Evolutionary conservation across 2,888 invertebrate genomes (phyloP).

Genomic region (Drosophila anceps): DNA sequence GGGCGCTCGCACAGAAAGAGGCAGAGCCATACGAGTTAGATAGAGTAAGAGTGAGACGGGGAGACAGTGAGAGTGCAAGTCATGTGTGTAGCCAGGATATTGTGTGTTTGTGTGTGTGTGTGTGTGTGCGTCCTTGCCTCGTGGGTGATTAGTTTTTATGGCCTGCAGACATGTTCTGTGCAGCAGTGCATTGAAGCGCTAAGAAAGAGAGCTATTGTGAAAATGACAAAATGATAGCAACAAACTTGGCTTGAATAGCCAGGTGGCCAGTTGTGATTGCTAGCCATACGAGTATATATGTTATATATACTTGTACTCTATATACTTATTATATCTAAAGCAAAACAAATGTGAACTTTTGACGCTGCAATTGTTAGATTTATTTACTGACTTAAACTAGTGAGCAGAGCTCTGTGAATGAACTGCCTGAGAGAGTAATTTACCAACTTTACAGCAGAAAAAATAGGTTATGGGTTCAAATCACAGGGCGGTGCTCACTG

Average conservation of each 20-base stretch:
- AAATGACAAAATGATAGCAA: conserved; percentile 2
- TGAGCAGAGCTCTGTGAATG: background rate
- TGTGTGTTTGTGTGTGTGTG: conserved; percentile 18
- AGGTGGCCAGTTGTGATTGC: background rate
- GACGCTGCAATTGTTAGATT: background rate
- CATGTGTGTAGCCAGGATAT: conserved; percentile 9
- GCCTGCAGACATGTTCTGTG: conserved; percentile 23
- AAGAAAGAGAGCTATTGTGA: conserved; percentile 12
- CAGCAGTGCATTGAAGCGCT: conserved; percentile 14
- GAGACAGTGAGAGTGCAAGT: background rate
- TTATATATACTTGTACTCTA: background rate
- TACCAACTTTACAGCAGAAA: background rate
- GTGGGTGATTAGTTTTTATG: conserved; percentile 54
- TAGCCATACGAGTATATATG: background rate
- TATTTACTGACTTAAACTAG: background rate
- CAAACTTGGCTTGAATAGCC: conserved; percentile 2
- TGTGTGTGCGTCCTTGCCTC: conserved; percentile 23
- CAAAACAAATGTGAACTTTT: background rate
- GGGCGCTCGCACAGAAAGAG: background rate
- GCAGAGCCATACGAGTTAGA: background rate
- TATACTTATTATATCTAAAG: background rate
- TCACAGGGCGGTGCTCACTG: background rate
- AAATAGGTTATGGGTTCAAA: background rate
- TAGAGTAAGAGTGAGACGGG: background rate
- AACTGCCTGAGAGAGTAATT: background rate